Percentiles rank a stretch among this genome's conserved stretches.
Conservation (phyloP, 2,113 vertebrate genomes). For the Narcine bancroftii region DNA sequence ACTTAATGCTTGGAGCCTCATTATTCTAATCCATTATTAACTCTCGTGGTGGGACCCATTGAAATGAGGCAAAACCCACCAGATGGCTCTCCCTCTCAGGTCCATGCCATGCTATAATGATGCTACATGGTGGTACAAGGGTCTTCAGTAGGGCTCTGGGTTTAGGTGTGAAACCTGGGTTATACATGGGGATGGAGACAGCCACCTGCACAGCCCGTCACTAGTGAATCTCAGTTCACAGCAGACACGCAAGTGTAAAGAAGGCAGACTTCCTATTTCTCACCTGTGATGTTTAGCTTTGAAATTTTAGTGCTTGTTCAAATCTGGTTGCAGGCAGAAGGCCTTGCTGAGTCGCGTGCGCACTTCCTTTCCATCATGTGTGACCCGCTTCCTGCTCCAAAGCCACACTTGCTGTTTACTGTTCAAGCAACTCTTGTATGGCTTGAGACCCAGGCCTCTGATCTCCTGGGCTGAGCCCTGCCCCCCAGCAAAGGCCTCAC, state of each 20-base stretch:
- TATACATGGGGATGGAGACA: too few relatives aligned
- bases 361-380: conserved; percentile 12
- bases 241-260: too few relatives aligned
- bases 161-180: too few relatives aligned
- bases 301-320: neutral
- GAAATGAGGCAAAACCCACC: neutral
- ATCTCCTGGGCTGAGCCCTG: neutral
- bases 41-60: too few relatives aligned
- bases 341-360: neutral
- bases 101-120: neutral
- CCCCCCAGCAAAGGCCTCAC: neutral
- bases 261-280: neutral
- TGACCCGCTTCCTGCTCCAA: conserved; percentile 26
- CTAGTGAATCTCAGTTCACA: too few relatives aligned
- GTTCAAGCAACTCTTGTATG: neutral
- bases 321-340: neutral
- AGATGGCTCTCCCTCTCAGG: too few relatives aligned
- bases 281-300: neutral
- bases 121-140: too few relatives aligned
- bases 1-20: neutral
- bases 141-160: too few relatives aligned
- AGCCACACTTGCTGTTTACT: conserved; percentile 25
- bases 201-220: too few relatives aligned
- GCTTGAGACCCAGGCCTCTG: neutral
- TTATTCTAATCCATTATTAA: neutral